Conservation (phyloP, 2,113 vertebrate species). For the Gymnobelideus leadbeateri region DNA sequence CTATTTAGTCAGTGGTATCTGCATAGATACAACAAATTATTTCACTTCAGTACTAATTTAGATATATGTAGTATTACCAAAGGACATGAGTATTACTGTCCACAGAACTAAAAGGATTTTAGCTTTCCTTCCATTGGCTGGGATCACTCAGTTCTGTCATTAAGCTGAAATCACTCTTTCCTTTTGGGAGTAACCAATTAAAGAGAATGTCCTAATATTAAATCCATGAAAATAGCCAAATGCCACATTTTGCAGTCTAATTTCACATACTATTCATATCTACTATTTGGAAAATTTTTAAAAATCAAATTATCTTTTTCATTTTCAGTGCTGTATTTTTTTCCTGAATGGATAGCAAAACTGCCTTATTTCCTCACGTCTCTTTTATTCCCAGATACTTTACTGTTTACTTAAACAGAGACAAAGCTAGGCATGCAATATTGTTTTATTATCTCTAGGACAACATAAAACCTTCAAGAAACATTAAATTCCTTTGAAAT, state of each 20-base stretch:
- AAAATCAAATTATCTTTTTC: background rate
- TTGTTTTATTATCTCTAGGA: background rate
- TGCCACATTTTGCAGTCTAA: background rate
- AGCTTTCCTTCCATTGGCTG: conserved; percentile 44
- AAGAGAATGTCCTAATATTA: background rate
- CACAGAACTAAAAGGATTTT: conserved; percentile 55
- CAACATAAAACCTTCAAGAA: background rate
- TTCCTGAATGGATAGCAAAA: background rate
- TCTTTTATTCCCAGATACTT: background rate
- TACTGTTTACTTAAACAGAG: background rate
- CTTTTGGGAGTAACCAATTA: background rate
- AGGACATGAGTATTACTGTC: conserved; percentile 48
- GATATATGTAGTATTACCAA: conserved; percentile 50
- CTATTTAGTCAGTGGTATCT: background rate
- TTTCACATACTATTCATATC: background rate
- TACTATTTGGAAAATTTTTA: background rate
- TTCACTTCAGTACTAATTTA: conserved; percentile 59
- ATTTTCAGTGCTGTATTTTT: background rate
- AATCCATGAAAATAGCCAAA: background rate
- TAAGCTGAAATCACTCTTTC: background rate
- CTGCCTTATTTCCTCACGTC: background rate
- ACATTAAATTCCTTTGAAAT: conserved; percentile 1
- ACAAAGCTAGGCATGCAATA: background rate
- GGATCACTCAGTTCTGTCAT: conserved; percentile 34
- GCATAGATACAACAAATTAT: conserved; percentile 4